Evolutionary conservation across 2,888 invertebrate genomes (phyloP), one percentile per base, ranked within the genome.

Genomic region (Drosophila kanekoi): DNA sequence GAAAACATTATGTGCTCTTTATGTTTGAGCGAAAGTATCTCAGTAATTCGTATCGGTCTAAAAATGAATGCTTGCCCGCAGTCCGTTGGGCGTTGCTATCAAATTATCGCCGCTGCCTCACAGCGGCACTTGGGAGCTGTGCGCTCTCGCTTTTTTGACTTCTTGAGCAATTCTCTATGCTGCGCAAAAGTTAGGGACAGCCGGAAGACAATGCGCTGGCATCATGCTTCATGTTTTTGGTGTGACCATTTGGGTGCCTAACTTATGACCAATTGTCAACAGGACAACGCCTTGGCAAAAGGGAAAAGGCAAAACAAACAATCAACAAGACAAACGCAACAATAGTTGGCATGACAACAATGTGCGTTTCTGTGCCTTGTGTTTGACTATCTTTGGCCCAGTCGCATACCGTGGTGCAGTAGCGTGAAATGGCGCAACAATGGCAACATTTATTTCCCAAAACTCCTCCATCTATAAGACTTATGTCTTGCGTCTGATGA

Each of bases 301-400:
- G 86, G 75, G 85, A 81, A 85, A 87, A 60, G 86, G 75, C 88
- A 81, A 81, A 87, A 85, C 88, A 82, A 87, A 82, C 86, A 87
- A 79, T 85, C 88, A 82, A 68, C 66, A 66, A 81, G 65, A 60
- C 58, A 69, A 69, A 59, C 53, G 67, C 61, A 64, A 87, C 75
- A 81, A 83, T 71, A 73, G 71, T 16, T 11, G 45, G 43, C 51
- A 57, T 40, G 44, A 49, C 53, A 64, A 74, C 61, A 82, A 78
- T 87, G 88, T 82, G 82, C 88, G 86, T 82, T 54, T n/a, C 37
- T 49, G 16, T 66, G 71, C 68, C 58, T 62, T 54, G 64, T 72
- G 87, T 76, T 70, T 52, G 77, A 56, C 64, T 54, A 44, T 51
- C 61, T 40, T 32, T 47, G 37, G 58, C 20, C 45, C 37, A 54